Evolutionary conservation across 2,888 invertebrate genomes (phyloP).

Genomic region (Acleris literana): DNA sequence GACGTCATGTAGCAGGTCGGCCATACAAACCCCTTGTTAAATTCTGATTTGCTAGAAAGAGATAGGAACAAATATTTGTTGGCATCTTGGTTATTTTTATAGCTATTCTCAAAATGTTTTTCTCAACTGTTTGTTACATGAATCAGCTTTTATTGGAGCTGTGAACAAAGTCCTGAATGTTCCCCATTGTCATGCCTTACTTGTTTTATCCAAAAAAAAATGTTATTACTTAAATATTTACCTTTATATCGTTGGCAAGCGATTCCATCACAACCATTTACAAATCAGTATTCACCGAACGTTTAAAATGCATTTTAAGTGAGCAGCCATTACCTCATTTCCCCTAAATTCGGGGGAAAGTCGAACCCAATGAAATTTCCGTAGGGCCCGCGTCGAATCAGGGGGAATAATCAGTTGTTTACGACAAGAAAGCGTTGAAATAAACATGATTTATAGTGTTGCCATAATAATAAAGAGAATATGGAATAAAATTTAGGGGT

Average conservation of each 20-base stretch:
- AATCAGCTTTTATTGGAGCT: too few species aligned
- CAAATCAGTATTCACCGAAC: conserved; percentile 30
- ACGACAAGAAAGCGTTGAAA: conserved; percentile 34
- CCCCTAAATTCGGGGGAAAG: conserved; percentile 26
- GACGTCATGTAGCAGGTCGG: too few species aligned
- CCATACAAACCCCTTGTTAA: too few species aligned
- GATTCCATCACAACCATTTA: conserved; percentile 8
- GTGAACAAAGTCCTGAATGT: too few species aligned
- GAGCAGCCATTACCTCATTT: conserved; percentile 24
- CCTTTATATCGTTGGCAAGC: background rate
- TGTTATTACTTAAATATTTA: background rate
- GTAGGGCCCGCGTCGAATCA: conserved; percentile 29
- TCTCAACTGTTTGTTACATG: too few species aligned
- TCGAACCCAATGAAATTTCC: conserved; percentile 26
- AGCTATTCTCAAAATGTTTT: too few species aligned
- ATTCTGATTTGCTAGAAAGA: too few species aligned
- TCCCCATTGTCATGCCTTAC: too few species aligned
- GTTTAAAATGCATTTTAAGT: conserved; percentile 34
- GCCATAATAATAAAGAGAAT: conserved; percentile 31
- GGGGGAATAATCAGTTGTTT: conserved; percentile 34
- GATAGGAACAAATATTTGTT: too few species aligned
- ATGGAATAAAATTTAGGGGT: conserved; percentile 26
- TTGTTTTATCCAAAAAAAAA: too few species aligned
- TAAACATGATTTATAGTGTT: conserved; percentile 36
- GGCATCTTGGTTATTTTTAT: too few species aligned